phyloP scores from a whole-genome alignment of 2,113 vertebrate genomes.

The Brienomyrus longianalis region DNA sequence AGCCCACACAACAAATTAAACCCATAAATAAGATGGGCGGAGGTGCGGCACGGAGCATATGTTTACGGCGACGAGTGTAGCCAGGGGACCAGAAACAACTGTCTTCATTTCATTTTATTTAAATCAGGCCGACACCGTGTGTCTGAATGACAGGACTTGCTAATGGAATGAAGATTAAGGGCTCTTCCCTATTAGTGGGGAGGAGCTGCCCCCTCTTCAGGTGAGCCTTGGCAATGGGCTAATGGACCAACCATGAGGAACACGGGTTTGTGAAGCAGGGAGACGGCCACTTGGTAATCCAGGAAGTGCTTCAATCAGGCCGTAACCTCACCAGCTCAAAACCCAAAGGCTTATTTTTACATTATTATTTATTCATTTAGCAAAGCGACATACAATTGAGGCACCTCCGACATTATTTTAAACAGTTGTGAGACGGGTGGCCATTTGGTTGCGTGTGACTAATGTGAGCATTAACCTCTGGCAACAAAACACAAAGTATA shows the following conservation, averaged over 20 bases:
- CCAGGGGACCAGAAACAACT: conserved; percentile 99
- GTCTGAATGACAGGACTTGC: conserved; percentile 98
- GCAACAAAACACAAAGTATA: not conserved
- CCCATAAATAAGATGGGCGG: conserved; percentile 99
- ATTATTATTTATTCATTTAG: not conserved
- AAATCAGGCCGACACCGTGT: conserved; percentile 98
- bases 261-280: not conserved
- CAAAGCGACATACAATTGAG: not conserved
- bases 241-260: conserved; percentile 24
- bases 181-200: conserved; percentile 84
- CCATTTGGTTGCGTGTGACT: not conserved
- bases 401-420: not conserved
- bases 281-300: not conserved
- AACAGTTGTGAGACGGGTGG: not conserved
- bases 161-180: conserved; percentile 95
- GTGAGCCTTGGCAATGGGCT: conserved; percentile 44
- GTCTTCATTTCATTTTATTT: conserved; percentile 99
- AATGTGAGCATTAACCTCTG: not conserved
- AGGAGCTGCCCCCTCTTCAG: conserved; percentile 68
- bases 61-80: conserved; percentile 99
- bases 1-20: conserved; percentile 99
- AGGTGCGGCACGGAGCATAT: conserved; percentile 99
- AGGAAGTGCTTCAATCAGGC: not conserved
- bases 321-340: not conserved
- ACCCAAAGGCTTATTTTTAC: not conserved